Base-by-base conservation (phyloP, 1,140 invertebrate species). In the Tetramorium parvispinum region DNA sequence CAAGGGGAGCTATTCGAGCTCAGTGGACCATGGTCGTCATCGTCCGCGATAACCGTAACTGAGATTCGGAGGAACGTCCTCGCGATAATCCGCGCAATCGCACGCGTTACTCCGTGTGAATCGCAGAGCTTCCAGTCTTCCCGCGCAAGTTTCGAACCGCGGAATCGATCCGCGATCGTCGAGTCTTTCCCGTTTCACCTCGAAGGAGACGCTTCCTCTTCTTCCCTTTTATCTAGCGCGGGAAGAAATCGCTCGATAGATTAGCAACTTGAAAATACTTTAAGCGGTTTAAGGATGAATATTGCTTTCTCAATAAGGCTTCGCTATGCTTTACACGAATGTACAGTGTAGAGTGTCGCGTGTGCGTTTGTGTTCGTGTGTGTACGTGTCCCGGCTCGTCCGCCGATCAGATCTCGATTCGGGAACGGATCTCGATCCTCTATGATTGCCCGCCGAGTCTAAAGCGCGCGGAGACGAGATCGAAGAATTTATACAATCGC, bases 241-340 rank as follows among this genome's bases (percentile, higher is more conserved):
- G 88, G 88, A 89, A 90, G 87, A 89, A 89, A 90, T 87, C 63
- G 79, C 37, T 89, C 86, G 59, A 89, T 90, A 91, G 86, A 91
- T 90, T 88, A 90, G 86, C 89, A 91, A 83, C 78, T 90, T 90
- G 89, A 88, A 91, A 91, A 91, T 88, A 90, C 87, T 91, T 91
- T 88, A 91, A 91, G 89, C 91, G 89, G 78, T 89, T 87, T 85
- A 91, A 86, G 82, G 85, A 86, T 91, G 88, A 82, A 88, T 93
- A 93, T 93, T 93, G 93, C 93, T 93, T 93, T 93, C 89, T 92
- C 91, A 92, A 92, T 93, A 93, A 93, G 92, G 92, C 92, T 92
- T 89, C 87, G 91, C 91, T 89, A 86, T 89, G 89, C 88, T 91
- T 89, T 91, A 91, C 91, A 92, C 81, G 87, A 92, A 92, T 92